Evolutionary conservation across 2,113 vertebrate genomes (phyloP).

Genomic region (Noturus placidus): DNA sequence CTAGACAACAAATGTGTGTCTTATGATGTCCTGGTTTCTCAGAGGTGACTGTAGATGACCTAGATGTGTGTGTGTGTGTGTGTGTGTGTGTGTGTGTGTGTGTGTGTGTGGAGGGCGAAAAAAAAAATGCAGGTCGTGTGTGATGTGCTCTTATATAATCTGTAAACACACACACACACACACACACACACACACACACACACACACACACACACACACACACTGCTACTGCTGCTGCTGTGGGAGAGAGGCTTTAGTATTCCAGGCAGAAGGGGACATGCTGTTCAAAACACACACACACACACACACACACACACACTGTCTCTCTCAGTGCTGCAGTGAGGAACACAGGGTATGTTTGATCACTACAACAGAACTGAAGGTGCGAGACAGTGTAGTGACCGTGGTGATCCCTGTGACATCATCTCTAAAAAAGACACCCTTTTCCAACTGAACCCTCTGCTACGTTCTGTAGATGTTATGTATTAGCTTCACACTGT

Average conservation of each 20-base stretch:
- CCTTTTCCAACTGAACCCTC: too few relatives aligned
- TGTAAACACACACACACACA: constrained; percentile 11
- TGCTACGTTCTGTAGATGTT: background rate
- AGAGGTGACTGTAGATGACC: background rate
- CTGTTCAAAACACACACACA: constrained; percentile 40
- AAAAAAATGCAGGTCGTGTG: background rate
- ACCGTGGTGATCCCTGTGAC: background rate
- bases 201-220: too few relatives aligned
- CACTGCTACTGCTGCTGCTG: constrained; percentile 23
- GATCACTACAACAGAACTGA: constrained; percentile 54
- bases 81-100: background rate
- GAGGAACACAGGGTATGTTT: constrained; percentile 56
- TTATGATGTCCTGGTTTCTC: background rate
- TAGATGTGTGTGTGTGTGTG: background rate
- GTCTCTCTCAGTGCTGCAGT: constrained; percentile 61
- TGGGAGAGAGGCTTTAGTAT: constrained; percentile 51
- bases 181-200: constrained; percentile 7
- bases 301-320: constrained; percentile 32
- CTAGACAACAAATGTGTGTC: background rate
- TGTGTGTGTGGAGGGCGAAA: background rate
- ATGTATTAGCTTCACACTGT: background rate
- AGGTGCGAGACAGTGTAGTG: background rate
- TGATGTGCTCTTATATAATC: constrained; percentile 29
- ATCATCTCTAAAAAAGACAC: background rate
- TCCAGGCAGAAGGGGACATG: constrained; percentile 57